Evolutionary conservation across 2,797 vertebrate species (phyloP).

Genomic region (Hypotaenidia philippensis): DNA sequence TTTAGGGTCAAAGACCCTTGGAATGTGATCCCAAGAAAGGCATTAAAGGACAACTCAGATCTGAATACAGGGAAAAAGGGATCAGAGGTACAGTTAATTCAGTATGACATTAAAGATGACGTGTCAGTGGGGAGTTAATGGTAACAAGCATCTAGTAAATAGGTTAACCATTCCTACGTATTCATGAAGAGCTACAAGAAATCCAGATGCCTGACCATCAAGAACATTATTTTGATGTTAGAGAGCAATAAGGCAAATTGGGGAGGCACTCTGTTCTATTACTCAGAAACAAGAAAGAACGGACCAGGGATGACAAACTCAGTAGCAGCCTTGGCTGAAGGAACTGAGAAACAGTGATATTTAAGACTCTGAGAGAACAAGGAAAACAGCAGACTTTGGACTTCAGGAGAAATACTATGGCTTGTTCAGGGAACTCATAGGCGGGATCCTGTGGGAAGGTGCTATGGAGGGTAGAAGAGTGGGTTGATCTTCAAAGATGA

Average conservation of each 20-base stretch:
- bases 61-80: neutral
- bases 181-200: neutral
- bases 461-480: neutral
- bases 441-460: neutral
- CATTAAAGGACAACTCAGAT: neutral
- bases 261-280: neutral
- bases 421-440: neutral
- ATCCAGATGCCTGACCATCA: neutral
- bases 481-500: neutral
- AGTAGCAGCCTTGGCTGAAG: neutral
- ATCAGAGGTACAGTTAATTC: conserved; percentile 30
- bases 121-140: neutral
- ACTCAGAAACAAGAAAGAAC: neutral
- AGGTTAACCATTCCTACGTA: conserved; percentile 18
- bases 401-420: neutral
- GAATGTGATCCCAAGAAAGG: neutral
- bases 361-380: neutral
- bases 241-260: neutral
- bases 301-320: neutral
- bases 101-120: conserved; percentile 29
- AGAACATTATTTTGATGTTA: neutral
- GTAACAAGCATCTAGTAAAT: conserved; percentile 18
- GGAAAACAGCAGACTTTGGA: neutral
- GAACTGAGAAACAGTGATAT: neutral
- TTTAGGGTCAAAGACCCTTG: neutral